These are phyloP conservation scores for Arctia plantaginis DNA, from an alignment of 2,888 invertebrate genomes.

Conservation along the genomic window DNA sequence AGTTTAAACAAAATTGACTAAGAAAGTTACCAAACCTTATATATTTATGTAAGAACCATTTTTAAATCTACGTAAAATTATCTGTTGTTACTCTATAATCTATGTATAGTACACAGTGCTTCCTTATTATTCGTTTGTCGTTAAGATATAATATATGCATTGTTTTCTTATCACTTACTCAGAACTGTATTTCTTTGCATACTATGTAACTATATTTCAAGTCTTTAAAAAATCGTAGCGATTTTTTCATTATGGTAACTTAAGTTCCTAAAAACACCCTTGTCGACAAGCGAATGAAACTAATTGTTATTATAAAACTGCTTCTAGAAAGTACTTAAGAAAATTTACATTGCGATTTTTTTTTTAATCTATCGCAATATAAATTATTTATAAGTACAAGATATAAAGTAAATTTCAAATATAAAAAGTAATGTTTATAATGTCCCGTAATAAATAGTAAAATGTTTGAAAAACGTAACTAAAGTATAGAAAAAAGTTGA, in stretches of 20 bases:
- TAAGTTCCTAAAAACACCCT: slow-evolving; percentile 8
- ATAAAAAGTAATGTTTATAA: neutral
- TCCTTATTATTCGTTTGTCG: slow-evolving; percentile 38
- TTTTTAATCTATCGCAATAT: neutral
- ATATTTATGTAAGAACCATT: slow-evolving; percentile 15
- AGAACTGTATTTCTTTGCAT: neutral
- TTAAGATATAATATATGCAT: slow-evolving; percentile 14
- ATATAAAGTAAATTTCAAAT: slow-evolving; percentile 12
- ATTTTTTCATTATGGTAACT: neutral
- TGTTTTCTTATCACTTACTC: neutral
- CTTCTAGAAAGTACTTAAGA: slow-evolving; percentile 7
- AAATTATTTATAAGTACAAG: slow-evolving; percentile 6
- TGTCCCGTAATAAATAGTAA: neutral
- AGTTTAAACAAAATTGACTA: slow-evolving; percentile 4
- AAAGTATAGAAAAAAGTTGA: slow-evolving; percentile 27
- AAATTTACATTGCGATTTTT: slow-evolving; percentile 7
- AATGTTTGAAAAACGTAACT: slow-evolving; percentile 5
- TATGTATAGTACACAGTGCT: slow-evolving; percentile 32
- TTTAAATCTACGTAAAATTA: slow-evolving; percentile 13
- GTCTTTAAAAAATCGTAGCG: neutral
- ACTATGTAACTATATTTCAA: neutral
- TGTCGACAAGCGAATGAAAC: slow-evolving; percentile 11
- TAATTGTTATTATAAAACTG: slow-evolving; percentile 8
- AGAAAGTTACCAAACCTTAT: slow-evolving; percentile 22
- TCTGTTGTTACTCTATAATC: slow-evolving; percentile 11